Conservation (phyloP, 2,888 invertebrate species). For the Amitus sp. region DNA sequence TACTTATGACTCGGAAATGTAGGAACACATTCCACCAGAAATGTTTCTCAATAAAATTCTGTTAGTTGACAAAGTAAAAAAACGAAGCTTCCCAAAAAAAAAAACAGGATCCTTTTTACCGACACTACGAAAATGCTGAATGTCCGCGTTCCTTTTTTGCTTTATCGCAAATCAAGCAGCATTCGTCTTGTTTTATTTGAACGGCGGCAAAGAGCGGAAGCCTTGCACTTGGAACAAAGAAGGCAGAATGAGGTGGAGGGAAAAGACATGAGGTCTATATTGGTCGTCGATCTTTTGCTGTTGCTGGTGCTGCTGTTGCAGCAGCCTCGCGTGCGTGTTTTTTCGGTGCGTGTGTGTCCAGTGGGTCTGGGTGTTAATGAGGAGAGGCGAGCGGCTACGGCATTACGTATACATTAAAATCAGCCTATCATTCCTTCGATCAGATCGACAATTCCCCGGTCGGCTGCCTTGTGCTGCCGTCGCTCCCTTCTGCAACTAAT, state of each 20-base stretch:
- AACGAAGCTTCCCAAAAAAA: too few relatives aligned
- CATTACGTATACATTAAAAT: constrained; percentile 64
- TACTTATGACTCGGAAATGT: too few relatives aligned
- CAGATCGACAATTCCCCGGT: constrained; percentile 48
- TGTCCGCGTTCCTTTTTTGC: constrained; percentile 5
- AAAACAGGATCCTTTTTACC: too few relatives aligned
- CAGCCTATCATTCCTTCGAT: constrained; percentile 58
- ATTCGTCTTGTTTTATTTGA: constrained; percentile 40
- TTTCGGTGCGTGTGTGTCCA: constrained; percentile 19
- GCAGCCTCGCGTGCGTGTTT: constrained; percentile 25
- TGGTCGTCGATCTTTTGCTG: constrained; percentile 25
- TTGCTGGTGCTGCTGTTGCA: neutral
- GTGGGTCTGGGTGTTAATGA: constrained; percentile 60
- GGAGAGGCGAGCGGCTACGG: constrained; percentile 53
- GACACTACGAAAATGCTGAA: neutral
- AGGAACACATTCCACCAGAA: too few relatives aligned
- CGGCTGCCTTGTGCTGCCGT: constrained; percentile 21
- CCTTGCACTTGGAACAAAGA: constrained; percentile 12
- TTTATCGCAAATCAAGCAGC: constrained; percentile 17
- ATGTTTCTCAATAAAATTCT: too few relatives aligned
- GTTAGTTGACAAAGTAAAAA: too few relatives aligned
- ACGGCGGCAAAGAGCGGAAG: constrained; percentile 19
- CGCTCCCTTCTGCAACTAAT: constrained; percentile 30
- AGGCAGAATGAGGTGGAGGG: constrained; percentile 36
- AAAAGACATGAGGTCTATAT: constrained; percentile 60